Evolutionary conservation across 1,140 invertebrate species (phyloP), one percentile per base, ranked within the genome.

Genomic region (Heliothis subflexa): DNA sequence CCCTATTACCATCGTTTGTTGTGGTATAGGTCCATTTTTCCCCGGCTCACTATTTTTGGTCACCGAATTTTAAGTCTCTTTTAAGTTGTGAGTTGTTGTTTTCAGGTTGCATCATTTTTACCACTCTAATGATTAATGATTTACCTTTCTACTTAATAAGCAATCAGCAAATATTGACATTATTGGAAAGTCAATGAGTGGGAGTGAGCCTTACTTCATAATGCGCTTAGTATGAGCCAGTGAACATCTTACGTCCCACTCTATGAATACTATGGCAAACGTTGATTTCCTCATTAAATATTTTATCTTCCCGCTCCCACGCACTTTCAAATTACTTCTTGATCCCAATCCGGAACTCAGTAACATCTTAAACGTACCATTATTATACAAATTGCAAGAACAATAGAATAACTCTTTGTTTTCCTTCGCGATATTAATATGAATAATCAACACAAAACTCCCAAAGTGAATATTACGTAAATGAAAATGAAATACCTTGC

Each of bases 401-500:
- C 18, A 72, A 52, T 25, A 12, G 28, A 18, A 18, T 33, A 72
- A 57, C 70, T 55, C 54, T 57, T 57, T 72, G 54, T 72, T 57
- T 72, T 57, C 52, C 21, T 55, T 21, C 52, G 33, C 10, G 33
- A 61, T 61, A 74, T 59, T 61, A 74, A 74, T 61, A 74, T 61
- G 55, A 61, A 49, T 74, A 25, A 47, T 74, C 72, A 61, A 47
- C 40, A 7, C 28, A 13, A 74, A 74, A 61, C 57, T 61, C 14
- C 57, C 45, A n/a, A 33, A 72, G 70, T 72, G 70, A 72, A 61
- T 61, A 74, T 66, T 66, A 66, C 47, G 13, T 66, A 40, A 66
- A 66, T 66, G 62, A 66, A 64, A 75, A 75, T 47, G 57, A 75
- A 75, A 75, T 75, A 75, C 73, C 73, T 75, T 62, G 74, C 49